Percentiles rank a stretch among this genome's conserved stretches.
These are phyloP conservation scores for Sciurus vulgaris DNA, from an alignment of 2,797 vertebrate genomes.

Conservation along the genomic window DNA sequence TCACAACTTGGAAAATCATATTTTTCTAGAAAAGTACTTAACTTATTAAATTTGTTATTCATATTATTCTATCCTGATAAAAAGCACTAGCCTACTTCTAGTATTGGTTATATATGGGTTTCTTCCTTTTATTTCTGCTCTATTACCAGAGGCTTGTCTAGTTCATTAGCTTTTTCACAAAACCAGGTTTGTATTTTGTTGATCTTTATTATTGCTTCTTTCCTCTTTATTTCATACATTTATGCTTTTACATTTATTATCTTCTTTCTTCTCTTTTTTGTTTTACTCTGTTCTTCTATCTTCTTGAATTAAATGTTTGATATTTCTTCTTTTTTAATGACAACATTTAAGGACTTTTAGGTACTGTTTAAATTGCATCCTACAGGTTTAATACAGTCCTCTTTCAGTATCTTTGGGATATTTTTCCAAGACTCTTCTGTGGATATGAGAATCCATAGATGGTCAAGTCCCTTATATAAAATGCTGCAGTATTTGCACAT, in stretches of 20 bases:
- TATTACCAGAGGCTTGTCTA: background rate
- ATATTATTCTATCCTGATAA: background rate
- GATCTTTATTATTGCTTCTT: background rate
- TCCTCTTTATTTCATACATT: background rate
- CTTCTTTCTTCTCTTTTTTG: background rate
- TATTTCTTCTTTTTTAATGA: background rate
- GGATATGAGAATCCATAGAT: background rate
- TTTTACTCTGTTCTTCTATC: background rate
- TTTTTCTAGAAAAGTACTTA: constrained; percentile 49
- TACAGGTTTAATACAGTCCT: background rate
- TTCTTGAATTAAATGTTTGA: constrained; percentile 20
- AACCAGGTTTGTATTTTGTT: background rate
- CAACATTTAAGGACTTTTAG: background rate
- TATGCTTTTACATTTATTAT: background rate
- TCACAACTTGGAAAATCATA: constrained; percentile 35
- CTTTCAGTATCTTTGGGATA: background rate
- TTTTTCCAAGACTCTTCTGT: background rate
- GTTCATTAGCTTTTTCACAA: constrained; percentile 13
- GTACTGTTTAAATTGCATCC: background rate
- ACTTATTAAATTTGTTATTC: background rate
- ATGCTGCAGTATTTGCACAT: background rate
- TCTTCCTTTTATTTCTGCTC: constrained; percentile 17
- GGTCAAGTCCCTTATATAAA: background rate
- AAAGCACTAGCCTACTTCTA: background rate
- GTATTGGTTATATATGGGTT: background rate